phyloP scores from a whole-genome alignment of 2,888 invertebrate species.

The Panorpa germanica region DNA sequence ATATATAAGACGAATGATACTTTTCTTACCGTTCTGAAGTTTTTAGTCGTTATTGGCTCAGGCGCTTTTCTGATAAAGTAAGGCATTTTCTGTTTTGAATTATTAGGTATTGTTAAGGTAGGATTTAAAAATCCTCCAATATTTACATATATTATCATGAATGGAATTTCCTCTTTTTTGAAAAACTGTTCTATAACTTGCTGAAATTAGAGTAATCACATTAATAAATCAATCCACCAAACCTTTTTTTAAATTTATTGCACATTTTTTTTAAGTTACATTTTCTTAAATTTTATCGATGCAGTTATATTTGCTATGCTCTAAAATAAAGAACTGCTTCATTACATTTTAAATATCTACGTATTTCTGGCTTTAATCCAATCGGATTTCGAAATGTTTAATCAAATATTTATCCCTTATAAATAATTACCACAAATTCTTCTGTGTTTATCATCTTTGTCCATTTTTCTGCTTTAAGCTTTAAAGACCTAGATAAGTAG shows the following conservation, averaged over 20 bases:
- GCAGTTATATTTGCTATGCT: too few species aligned
- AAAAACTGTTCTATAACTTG: slow-evolving; percentile 3
- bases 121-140: slow-evolving; percentile 44
- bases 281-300: too few species aligned
- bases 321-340: too few species aligned
- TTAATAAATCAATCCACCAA: slow-evolving; percentile 8
- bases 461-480: slow-evolving; percentile 78
- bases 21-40: slow-evolving; percentile 22
- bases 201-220: slow-evolving; percentile 2
- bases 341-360: too few species aligned
- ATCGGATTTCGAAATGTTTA: too few species aligned
- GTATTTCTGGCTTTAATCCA: too few species aligned
- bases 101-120: slow-evolving; percentile 35
- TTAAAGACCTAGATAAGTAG: slow-evolving; percentile 51
- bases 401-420: too few species aligned
- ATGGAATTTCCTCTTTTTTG: slow-evolving; percentile 14
- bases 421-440: slow-evolving; percentile 42
- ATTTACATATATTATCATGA: slow-evolving; percentile 40
- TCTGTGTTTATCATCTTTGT: slow-evolving; percentile 55
- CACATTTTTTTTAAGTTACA: slow-evolving; percentile 9
- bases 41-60: slow-evolving; percentile 39
- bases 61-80: slow-evolving; percentile 58
- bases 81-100: slow-evolving; percentile 41
- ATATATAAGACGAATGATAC: too few species aligned
- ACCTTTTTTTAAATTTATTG: slow-evolving; percentile 19